Percentiles rank a stretch among this genome's conserved stretches.
phyloP scores from a whole-genome alignment of 2,797 vertebrate genomes.

The Xiphophorus birchmanni region DNA sequence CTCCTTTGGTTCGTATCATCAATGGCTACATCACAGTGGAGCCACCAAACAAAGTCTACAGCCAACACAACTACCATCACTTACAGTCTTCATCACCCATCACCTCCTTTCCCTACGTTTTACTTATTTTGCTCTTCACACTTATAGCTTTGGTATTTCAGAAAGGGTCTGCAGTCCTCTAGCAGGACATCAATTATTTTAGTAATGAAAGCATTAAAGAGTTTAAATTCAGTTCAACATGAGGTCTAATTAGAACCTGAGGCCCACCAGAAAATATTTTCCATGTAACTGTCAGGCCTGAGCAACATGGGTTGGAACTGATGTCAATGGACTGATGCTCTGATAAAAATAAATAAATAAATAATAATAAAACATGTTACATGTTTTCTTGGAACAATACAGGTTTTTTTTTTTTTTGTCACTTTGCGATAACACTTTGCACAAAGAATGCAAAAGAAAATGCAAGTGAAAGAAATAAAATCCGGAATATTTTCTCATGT shows the following conservation, averaged over 20 bases:
- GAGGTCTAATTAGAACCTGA: constrained; percentile 3
- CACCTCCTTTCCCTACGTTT: constrained; percentile 27
- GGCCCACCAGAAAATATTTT: no score
- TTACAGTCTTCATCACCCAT: constrained; percentile 52
- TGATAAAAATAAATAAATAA: constrained; percentile 9
- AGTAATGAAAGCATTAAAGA: neutral
- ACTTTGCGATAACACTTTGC: constrained; percentile 1
- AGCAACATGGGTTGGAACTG: constrained; percentile 24
- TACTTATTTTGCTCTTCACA: constrained; percentile 48
- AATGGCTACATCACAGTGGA: constrained; percentile 84
- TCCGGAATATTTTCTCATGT: constrained; percentile 9
- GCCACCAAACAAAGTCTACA: constrained; percentile 62
- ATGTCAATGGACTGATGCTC: constrained; percentile 12
- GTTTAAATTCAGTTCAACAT: constrained; percentile 15
- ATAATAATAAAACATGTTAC: neutral
- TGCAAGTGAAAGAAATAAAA: constrained; percentile 10
- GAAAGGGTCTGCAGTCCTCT: constrained; percentile 38
- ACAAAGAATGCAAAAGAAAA: neutral
- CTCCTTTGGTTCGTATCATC: constrained; percentile 82
- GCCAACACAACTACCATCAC: constrained; percentile 58
- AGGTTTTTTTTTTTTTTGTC: constrained; percentile 9
- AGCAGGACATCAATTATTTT: constrained; percentile 7
- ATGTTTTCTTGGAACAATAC: constrained; percentile 18
- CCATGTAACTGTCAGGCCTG: constrained; percentile 8
- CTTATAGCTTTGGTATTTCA: constrained; percentile 32